A percentile compares a stretch with the other conserved stretches of the same genome.
Conservation (phyloP, 2,113 vertebrate genomes). For the Odontesthes bonariensis region DNA sequence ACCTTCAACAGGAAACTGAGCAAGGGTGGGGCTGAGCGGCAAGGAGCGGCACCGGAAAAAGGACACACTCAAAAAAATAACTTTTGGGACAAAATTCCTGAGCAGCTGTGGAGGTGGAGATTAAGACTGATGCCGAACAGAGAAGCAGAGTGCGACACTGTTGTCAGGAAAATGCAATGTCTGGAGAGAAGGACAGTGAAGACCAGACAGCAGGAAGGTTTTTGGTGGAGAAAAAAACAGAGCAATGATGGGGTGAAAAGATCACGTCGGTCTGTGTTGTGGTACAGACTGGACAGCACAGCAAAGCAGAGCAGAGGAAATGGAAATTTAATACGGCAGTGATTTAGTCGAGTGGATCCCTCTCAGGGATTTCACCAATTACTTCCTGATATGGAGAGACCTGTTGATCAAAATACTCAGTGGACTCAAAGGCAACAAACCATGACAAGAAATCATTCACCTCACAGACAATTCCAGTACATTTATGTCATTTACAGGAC, state of each 20-base stretch:
- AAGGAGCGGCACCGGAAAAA: constrained; percentile 72
- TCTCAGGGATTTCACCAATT: constrained; percentile 56
- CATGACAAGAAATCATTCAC: background rate
- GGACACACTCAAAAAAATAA: constrained; percentile 38
- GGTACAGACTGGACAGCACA: constrained; percentile 16
- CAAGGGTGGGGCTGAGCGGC: constrained; percentile 75
- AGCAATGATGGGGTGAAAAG: constrained; percentile 52
- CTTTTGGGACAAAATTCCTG: constrained; percentile 67
- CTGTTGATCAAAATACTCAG: constrained; percentile 22
- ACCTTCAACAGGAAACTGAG: constrained; percentile 80
- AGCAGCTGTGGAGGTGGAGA: constrained; percentile 64
- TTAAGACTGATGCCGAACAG: constrained; percentile 55
- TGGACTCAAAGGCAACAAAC: constrained; percentile 27
- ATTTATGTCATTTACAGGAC: constrained; percentile 13
- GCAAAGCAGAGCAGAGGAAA: constrained; percentile 52
- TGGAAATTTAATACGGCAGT: constrained; percentile 20
- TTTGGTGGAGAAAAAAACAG: constrained; percentile 28
- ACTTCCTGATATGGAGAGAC: constrained; percentile 53
- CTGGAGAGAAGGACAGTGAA: constrained; percentile 53
- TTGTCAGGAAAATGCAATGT: constrained; percentile 36
- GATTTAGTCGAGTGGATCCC: constrained; percentile 35
- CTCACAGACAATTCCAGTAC: background rate
- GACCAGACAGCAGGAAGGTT: constrained; percentile 55
- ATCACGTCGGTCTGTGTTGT: constrained; percentile 31
- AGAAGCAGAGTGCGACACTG: constrained; percentile 23